These are phyloP conservation scores for Cryptomyrus ogoouensis DNA, from an alignment of 2,113 vertebrate species.

Conservation along the genomic window DNA sequence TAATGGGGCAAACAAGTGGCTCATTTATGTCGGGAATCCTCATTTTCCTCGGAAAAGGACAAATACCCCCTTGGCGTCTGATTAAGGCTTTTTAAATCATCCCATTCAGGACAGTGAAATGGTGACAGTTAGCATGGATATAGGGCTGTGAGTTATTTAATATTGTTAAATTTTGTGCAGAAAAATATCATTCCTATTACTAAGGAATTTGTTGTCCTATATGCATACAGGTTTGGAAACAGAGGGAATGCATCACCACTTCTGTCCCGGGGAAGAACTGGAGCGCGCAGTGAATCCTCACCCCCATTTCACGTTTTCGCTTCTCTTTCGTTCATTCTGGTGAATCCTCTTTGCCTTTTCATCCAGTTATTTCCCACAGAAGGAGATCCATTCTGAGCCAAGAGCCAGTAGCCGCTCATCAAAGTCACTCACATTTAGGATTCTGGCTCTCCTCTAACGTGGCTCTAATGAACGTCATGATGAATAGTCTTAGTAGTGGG, in stretches of 20 bases:
- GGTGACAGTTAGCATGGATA: slow-evolving; percentile 57
- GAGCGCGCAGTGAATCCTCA: slow-evolving; percentile 62
- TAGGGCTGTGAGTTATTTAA: slow-evolving; percentile 75
- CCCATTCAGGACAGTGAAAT: slow-evolving; percentile 64
- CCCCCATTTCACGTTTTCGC: slow-evolving; percentile 34
- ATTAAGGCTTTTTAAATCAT: slow-evolving; percentile 51
- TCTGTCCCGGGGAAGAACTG: slow-evolving; percentile 25
- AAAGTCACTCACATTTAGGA: slow-evolving; percentile 42
- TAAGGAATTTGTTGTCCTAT: slow-evolving; percentile 64
- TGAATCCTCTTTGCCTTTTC: slow-evolving; percentile 37
- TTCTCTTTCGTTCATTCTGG: neutral
- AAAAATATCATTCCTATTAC: slow-evolving; percentile 55
- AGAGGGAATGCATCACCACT: slow-evolving; percentile 38
- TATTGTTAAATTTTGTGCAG: slow-evolving; percentile 57
- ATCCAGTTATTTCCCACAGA: slow-evolving; percentile 27
- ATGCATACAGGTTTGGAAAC: slow-evolving; percentile 56
- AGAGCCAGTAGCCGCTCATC: slow-evolving; percentile 57
- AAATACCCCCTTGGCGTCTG: slow-evolving; percentile 38
- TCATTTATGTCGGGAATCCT: neutral
- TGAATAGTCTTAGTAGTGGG: slow-evolving; percentile 52
- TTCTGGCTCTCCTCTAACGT: slow-evolving; percentile 25
- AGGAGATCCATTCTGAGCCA: slow-evolving; percentile 54
- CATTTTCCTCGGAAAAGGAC: slow-evolving; percentile 15
- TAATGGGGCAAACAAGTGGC: slow-evolving; percentile 37
- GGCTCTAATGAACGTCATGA: slow-evolving; percentile 56